phyloP scores from a whole-genome alignment of 1,140 invertebrate genomes.

The Drosophila santomea region DNA sequence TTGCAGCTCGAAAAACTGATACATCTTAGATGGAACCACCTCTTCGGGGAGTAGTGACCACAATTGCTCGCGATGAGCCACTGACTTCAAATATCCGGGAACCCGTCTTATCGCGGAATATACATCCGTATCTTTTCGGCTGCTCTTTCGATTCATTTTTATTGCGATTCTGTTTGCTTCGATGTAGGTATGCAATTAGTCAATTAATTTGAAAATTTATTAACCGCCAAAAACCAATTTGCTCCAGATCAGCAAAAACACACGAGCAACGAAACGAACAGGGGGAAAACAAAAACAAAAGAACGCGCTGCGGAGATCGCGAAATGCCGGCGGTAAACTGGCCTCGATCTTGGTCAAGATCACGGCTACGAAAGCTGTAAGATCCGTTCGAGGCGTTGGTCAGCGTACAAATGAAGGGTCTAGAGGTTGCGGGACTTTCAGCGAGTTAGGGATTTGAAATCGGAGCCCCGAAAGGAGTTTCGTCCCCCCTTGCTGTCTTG shows the following conservation, averaged over 20 bases:
- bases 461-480: slow-evolving; percentile 16
- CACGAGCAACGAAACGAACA: slow-evolving; percentile 4
- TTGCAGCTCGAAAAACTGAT: slow-evolving; percentile 15
- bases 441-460: slow-evolving; percentile 57
- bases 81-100: slow-evolving; percentile 4
- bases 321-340: slow-evolving; percentile 79
- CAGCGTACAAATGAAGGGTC: slow-evolving; percentile 66
- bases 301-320: slow-evolving; percentile 21
- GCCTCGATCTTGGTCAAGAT: slow-evolving; percentile 35
- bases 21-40: slow-evolving; percentile 2
- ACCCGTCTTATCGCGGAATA: slow-evolving; percentile 25
- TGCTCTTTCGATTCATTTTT: slow-evolving; percentile 20
- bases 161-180: slow-evolving; percentile 8
- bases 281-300: slow-evolving; percentile 3
- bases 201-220: slow-evolving; percentile 83
- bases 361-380: slow-evolving; percentile 19
- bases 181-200: slow-evolving; percentile 82
- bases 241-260: slow-evolving; percentile 59
- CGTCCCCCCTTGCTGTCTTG: no score
- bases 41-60: slow-evolving; percentile 29
- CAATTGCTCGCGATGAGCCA: slow-evolving; percentile 25
- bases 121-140: slow-evolving; percentile 32
- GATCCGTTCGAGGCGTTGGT: slow-evolving; percentile 61
- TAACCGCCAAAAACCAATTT: slow-evolving; percentile 83
- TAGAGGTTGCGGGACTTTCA: slow-evolving; percentile 62